Evolutionary conservation across 2,888 invertebrate genomes (phyloP), one percentile per base, ranked within the genome.

Genomic region (Arrhopalites spinosus): DNA sequence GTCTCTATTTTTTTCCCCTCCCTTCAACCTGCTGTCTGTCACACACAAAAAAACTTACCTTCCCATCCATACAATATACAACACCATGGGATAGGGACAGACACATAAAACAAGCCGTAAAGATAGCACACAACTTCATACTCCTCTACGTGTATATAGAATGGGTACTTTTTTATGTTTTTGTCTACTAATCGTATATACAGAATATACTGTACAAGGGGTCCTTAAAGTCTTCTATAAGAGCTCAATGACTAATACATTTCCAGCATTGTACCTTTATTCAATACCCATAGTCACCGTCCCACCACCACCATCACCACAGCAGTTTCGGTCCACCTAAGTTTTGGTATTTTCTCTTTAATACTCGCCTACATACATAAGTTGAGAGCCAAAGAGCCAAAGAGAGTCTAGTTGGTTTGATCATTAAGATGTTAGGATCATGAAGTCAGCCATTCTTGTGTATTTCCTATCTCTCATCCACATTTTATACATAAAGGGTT

Each of bases 311-410:
- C 27, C 43, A 50, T 43, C 61, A 61, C 71, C 63, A 25, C 56
- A 43, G 43, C 63, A 23, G 71, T 72, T 72, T 72, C 27, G 61
- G 45, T 72, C 71, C 71, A 71, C 56, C 71, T 59, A 71, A 59
- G 43, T 59, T 36, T 59, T 71, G 59, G 43, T 20, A 63, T 72
- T 61, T 72, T 25, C 15, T 63, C 15, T 30, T 64, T 56, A 25
- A 43, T 23, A 61, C 59, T 71, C 36, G 59, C 59, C 59, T 59
- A 53, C 11, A 53, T n/a, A 53, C 17, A 53, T 20, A 50, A 50
- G 45, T 47, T n/a, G n/a, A n/a, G n/a, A n/a, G n/a, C n/a, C n/a
- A n/a, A n/a, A n/a, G n/a, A n/a, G n/a, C n/a, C n/a, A n/a, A n/a
- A n/a, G n/a, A n/a, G n/a, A n/a, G n/a, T n/a, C n/a, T n/a, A n/a